phyloP scores from a whole-genome alignment of 2,888 invertebrate species.

The Microplitis deprimator region DNA sequence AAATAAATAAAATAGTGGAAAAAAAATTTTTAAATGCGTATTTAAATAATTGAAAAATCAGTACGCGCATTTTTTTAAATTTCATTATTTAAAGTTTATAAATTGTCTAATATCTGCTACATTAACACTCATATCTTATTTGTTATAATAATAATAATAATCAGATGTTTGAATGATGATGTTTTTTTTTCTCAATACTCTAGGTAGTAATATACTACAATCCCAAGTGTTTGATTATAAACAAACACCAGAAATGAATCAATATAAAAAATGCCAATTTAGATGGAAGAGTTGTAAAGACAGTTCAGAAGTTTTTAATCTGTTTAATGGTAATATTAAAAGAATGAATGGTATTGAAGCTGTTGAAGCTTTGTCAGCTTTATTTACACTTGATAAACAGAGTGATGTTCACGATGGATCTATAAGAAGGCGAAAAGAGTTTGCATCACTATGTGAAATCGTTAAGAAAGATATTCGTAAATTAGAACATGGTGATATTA shows the following conservation, averaged over 20 bases:
- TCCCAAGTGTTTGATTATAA: neutral
- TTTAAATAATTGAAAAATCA: too few species aligned
- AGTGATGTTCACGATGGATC: conserved; percentile 62
- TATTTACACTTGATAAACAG: conserved; percentile 75
- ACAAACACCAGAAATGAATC: neutral
- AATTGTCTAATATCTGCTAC: too few species aligned
- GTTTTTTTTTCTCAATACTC: too few species aligned
- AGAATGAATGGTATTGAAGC: conserved; percentile 75
- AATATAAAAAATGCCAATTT: conserved; percentile 2
- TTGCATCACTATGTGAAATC: conserved; percentile 50
- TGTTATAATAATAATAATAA: too few species aligned
- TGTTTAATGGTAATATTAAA: conserved; percentile 67
- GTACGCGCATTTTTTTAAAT: too few species aligned
- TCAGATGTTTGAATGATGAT: too few species aligned
- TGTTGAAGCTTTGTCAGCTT: conserved; percentile 74
- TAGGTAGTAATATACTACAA: neutral
- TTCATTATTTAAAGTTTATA: too few species aligned
- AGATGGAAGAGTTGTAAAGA: neutral
- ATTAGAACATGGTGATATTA: conserved; percentile 73
- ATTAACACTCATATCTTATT: too few species aligned
- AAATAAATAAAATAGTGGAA: too few species aligned
- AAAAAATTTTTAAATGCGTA: too few species aligned
- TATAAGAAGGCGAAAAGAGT: conserved; percentile 39
- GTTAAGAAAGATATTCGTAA: conserved; percentile 72
- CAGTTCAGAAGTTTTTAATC: conserved; percentile 68